Evolutionary conservation across 2,113 vertebrate species (phyloP), one percentile per base, ranked within the genome.

Genomic region (Rhynchomys soricoides): DNA sequence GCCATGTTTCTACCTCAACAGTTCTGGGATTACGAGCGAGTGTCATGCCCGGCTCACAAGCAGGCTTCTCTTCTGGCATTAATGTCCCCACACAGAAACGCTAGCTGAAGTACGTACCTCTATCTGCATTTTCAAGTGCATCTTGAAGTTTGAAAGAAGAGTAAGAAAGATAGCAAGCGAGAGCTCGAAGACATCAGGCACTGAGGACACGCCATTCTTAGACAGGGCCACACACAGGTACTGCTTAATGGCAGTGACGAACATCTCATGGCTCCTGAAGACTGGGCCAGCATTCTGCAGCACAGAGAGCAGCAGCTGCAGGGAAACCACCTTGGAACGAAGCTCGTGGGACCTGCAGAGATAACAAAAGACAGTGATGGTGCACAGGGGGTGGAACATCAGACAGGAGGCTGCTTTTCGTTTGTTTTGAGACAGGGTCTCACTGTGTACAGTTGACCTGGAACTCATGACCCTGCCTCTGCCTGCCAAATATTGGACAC

Each of bases 91-190:
- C 89, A 26, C 34, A 57, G 74, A 83, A 31, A n/a, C 88, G 48
- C 24, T n/a, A 82, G 4, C 40, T 50, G 34, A 55, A 96, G 85
- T 45, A 52, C 97, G 66, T 98, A 99, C 99, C 99, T 99, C 99
- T 87, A 99, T 99, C 97, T 99, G 99, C 99, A 99, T 99, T 98
- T 99, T 99, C 96, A 99, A 98, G 98, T 99, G 99, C 87, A 99
- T 99, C 97, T 99, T 99, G 97, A 99, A 99, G 98, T 99, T 99
- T 1, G 99, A 99, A 52, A 99, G 99, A 96, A 99, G 97, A 0
- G 99, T 99, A 96, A 99, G 99, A 96, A 99, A 99, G 98, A 99
- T 99, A 97, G 99, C 99, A 62, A 99, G 98, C 5, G 99, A 99
- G n/a, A 99, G 99, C 96, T 99, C 99, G 77, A 99, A 99, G 29